Conservation (phyloP, 2,113 vertebrate species). For the Tachycineta bicolor region DNA sequence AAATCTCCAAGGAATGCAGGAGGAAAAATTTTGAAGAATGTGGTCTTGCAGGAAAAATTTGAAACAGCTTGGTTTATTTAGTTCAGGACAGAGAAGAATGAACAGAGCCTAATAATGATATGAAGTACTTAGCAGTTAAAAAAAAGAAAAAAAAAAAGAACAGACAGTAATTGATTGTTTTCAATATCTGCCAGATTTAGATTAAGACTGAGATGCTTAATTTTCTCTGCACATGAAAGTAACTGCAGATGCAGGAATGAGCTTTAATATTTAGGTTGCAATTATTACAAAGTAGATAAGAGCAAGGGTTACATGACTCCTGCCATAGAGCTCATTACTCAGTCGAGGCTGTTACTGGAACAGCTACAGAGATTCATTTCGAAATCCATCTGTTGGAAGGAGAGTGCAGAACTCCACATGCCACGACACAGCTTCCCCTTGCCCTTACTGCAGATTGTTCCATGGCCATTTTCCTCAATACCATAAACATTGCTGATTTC, state of each 20-base stretch:
- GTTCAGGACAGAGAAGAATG: not conserved
- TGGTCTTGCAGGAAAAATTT: not conserved
- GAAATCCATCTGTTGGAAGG: not conserved
- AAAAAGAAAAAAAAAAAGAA: not conserved
- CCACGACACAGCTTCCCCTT: rapidly evolving
- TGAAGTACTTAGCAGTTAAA: not conserved
- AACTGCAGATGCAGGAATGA: conserved; percentile 27
- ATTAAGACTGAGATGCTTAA: conserved; percentile 37
- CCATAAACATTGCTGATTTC: not conserved
- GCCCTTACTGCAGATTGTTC: not conserved
- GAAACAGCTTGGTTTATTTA: conserved; percentile 1
- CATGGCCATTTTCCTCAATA: not conserved
- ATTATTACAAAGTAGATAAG: conserved; percentile 44
- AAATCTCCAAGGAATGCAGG: not conserved
- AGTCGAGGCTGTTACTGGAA: not conserved
- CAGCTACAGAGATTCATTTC: not conserved
- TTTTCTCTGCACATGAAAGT: conserved; percentile 33
- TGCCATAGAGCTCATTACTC: not conserved
- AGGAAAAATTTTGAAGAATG: not conserved
- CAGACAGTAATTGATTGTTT: conserved; percentile 18
- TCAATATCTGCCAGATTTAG: conserved; percentile 9
- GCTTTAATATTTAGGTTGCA: conserved; percentile 31
- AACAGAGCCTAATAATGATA: not conserved
- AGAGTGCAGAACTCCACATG: not conserved
- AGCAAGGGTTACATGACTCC: conserved; percentile 25